Conservation (phyloP, 2,113 vertebrate genomes). For the Halcyon senegalensis region DNA sequence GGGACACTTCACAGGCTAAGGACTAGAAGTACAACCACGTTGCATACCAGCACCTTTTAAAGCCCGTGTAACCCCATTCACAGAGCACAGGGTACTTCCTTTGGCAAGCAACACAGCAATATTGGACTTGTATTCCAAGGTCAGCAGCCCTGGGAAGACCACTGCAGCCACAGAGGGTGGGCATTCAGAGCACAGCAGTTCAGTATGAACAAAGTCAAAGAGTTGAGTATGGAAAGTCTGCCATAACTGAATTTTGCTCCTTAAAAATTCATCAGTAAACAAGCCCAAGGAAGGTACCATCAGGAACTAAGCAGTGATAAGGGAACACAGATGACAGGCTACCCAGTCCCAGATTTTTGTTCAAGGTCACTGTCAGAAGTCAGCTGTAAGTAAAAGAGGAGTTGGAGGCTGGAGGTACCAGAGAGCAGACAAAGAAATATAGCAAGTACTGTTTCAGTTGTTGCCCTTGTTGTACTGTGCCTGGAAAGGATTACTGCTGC, state of each 20-base stretch:
- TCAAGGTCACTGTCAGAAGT: not conserved
- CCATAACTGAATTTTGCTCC: not conserved
- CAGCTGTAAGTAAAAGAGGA: not conserved
- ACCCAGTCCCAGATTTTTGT: not conserved
- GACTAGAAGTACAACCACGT: not conserved
- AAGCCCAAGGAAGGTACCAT: not conserved
- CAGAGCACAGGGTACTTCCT: not conserved
- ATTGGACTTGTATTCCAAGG: not conserved
- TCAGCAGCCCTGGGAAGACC: not conserved
- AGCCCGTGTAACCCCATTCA: not conserved
- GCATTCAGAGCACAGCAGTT: not conserved
- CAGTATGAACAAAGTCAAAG: not conserved
- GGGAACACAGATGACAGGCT: not conserved
- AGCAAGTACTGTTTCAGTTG: not conserved
- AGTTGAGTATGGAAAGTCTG: not conserved
- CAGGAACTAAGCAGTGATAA: not conserved
- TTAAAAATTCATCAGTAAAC: not conserved
- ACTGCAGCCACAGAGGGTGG: not conserved
- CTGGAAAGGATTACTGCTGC: not conserved
- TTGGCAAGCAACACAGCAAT: not conserved
- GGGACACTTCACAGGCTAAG: not conserved
- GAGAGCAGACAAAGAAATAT: not conserved
- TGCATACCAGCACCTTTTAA: not conserved
- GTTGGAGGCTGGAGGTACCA: not conserved
- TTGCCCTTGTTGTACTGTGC: not conserved